Evolutionary conservation across 1,140 invertebrate species (phyloP).

Genomic region (Ctenoplectra terminalis): DNA sequence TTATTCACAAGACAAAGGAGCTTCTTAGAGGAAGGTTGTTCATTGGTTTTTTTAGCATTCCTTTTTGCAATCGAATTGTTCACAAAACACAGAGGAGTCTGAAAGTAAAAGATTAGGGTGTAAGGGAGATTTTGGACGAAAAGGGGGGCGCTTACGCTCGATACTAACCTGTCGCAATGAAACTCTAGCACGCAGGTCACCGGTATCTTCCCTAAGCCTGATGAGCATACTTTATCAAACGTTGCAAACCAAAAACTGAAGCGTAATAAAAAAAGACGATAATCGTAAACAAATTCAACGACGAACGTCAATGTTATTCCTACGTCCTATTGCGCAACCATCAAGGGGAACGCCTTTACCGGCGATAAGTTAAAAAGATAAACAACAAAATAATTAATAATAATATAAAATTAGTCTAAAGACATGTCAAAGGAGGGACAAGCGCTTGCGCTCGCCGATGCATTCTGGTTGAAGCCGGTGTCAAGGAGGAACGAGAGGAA

Average conservation of each 20-base stretch:
- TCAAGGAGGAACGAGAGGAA: not conserved
- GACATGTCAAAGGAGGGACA: constrained; percentile 12
- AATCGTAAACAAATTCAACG: not conserved
- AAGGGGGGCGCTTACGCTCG: not conserved
- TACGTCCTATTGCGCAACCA: not conserved
- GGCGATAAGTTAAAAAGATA: not conserved
- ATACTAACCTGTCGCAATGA: constrained; percentile 12
- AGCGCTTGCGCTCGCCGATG: not conserved
- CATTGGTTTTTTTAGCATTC: too few relatives aligned
- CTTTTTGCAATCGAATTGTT: not conserved
- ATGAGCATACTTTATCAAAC: not conserved
- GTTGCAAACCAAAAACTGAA: not conserved
- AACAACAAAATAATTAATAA: not conserved
- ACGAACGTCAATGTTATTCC: not conserved
- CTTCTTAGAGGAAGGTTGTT: not conserved
- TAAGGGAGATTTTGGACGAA: not conserved
- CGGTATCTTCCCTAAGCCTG: not conserved
- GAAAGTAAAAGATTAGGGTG: not conserved
- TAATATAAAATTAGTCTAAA: not conserved
- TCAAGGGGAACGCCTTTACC: too few relatives aligned
- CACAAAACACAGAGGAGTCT: not conserved
- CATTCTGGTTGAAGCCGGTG: not conserved
- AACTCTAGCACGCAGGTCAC: too few relatives aligned
- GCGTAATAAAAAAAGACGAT: not conserved
- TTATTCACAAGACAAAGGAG: not conserved